Evolutionary conservation across 2,797 vertebrate species (phyloP).

Genomic region (Ceryle rudis): DNA sequence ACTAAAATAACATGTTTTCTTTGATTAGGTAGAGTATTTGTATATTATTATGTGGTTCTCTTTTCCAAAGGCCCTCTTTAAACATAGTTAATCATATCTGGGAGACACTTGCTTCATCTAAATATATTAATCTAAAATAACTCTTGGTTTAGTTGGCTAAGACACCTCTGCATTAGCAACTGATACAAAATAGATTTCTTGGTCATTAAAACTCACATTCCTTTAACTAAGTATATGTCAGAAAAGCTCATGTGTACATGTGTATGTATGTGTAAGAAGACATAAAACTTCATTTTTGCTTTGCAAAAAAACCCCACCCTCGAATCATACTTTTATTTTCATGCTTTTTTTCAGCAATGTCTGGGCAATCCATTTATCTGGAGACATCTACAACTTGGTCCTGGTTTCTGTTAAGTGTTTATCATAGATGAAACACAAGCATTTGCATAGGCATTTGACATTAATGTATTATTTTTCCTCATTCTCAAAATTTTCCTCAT

Average conservation of each 20-base stretch:
- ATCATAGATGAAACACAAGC: neutral
- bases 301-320: neutral
- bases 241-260: neutral
- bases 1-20: neutral
- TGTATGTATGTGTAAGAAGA: neutral
- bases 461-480: neutral
- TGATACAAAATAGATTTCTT: neutral
- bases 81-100: neutral
- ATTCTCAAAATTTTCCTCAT: neutral
- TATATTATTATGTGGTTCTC: neutral
- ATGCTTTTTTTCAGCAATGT: accelerated
- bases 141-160: neutral
- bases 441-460: neutral
- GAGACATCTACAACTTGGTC: neutral
- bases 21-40: neutral
- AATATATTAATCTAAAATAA: neutral
- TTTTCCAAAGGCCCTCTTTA: neutral
- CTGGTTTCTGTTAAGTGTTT: neutral
- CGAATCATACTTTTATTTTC: neutral
- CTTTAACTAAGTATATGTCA: neutral
- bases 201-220: neutral
- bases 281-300: neutral
- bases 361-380: neutral
- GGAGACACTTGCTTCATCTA: neutral
- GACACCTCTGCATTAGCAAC: neutral